These are phyloP conservation scores for Python bivittatus DNA, from an alignment of 2,113 vertebrate genomes.

Conservation along the genomic window DNA sequence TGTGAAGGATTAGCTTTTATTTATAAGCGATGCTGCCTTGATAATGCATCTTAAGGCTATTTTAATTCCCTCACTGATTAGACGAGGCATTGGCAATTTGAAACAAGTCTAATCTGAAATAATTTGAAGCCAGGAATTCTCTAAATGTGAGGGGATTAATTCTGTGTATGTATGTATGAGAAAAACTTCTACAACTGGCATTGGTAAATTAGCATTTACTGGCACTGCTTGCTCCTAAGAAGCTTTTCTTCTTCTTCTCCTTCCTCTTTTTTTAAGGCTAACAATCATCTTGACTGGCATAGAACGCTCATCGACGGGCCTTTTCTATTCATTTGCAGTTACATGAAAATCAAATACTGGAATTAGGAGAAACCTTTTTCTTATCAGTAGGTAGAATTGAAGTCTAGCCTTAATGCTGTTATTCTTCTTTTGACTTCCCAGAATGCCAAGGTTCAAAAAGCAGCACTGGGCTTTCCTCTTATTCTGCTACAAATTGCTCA, in stretches of 20 bases:
- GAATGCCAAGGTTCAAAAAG: background rate
- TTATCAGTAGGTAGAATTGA: background rate
- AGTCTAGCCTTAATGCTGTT: background rate
- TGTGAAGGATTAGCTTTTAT: background rate
- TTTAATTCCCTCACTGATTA: background rate
- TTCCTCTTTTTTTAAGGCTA: background rate
- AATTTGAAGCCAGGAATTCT: conserved; percentile 14
- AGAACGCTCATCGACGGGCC: background rate
- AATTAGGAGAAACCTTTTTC: background rate
- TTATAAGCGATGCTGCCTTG: background rate
- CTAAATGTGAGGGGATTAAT: conserved; percentile 8
- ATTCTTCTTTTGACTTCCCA: background rate
- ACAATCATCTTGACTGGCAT: background rate
- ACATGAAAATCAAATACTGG: background rate
- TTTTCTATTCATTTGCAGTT: background rate
- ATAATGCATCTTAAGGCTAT: background rate
- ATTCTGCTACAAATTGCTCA: background rate
- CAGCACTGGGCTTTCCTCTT: background rate
- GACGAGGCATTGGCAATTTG: background rate
- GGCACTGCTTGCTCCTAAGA: background rate
- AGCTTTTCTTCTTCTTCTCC: background rate
- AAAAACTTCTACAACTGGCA: background rate
- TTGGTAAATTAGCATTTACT: background rate
- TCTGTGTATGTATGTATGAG: background rate
- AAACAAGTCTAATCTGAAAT: conserved; percentile 28